A percentile compares a stretch with the other conserved stretches of the same genome.
These are phyloP conservation scores for Pandemis corylana DNA, from an alignment of 2,888 invertebrate species.

Conservation along the genomic window DNA sequence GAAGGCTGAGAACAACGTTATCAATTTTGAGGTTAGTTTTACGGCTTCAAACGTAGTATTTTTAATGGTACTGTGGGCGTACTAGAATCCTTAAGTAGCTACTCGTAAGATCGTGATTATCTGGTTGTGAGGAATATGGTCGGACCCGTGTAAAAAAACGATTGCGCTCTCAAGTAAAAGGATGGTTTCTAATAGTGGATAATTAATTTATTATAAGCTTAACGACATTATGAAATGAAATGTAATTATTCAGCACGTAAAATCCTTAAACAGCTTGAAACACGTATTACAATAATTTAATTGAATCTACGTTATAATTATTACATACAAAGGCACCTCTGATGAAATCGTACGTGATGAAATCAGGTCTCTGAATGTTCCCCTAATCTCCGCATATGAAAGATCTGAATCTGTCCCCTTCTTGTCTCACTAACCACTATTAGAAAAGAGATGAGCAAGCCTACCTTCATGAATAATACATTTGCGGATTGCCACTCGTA, in stretches of 20 bases:
- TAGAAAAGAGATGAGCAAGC: constrained; percentile 56
- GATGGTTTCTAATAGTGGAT: too few relatives aligned
- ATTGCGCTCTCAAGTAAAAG: too few relatives aligned
- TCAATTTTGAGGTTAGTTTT: neutral
- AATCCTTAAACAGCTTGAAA: too few relatives aligned
- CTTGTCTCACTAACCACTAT: constrained; percentile 65
- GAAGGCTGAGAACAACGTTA: neutral
- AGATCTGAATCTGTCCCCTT: constrained; percentile 49
- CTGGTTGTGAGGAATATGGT: neutral
- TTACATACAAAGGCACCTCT: neutral
- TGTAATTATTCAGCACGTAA: too few relatives aligned
- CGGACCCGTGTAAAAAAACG: too few relatives aligned
- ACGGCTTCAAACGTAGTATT: neutral
- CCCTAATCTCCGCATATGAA: constrained; percentile 54
- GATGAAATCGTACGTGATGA: neutral
- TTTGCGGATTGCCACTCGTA: constrained; percentile 59
- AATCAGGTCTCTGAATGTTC: neutral
- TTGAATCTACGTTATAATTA: too few relatives aligned
- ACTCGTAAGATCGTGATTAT: neutral
- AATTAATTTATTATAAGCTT: too few relatives aligned
- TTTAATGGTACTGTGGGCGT: neutral
- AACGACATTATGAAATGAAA: too few relatives aligned
- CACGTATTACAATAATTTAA: too few relatives aligned
- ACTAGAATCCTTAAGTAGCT: neutral
- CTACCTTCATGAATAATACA: constrained; percentile 64